Conservation (phyloP, 1,140 invertebrate species). For the Tetragonula clypearis region DNA sequence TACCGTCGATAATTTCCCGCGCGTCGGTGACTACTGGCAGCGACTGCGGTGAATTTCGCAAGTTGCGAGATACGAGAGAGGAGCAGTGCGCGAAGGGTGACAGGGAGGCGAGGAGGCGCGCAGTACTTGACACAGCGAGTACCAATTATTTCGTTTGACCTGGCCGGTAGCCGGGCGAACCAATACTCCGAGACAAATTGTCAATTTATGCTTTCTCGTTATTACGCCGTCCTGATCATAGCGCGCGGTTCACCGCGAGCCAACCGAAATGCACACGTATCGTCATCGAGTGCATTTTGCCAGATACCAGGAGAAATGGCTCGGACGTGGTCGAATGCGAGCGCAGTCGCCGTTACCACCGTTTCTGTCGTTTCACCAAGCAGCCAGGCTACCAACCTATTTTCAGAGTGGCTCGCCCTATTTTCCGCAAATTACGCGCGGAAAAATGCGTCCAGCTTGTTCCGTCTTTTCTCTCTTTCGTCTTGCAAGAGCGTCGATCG, state of each 20-base stretch:
- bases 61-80: background rate
- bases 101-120: background rate
- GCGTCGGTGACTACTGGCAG: background rate
- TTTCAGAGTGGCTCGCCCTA: too few relatives aligned
- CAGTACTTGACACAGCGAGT: conserved; percentile 62
- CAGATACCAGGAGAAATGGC: conserved; percentile 31
- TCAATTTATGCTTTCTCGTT: conserved; percentile 78
- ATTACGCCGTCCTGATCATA: conserved; percentile 74
- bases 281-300: conserved; percentile 54
- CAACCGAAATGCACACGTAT: conserved; percentile 50
- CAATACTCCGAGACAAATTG: conserved; percentile 74
- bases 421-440: too few relatives aligned
- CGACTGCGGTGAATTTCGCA: background rate
- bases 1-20: background rate
- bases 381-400: too few relatives aligned
- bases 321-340: background rate
- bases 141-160: conserved; percentile 72
- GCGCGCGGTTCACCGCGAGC: conserved; percentile 46
- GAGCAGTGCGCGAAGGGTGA: background rate
- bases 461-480: too few relatives aligned
- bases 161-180: conserved; percentile 53
- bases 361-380: too few relatives aligned
- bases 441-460: too few relatives aligned
- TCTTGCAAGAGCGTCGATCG: too few relatives aligned
- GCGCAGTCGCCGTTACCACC: background rate